Percentiles rank a stretch among this genome's conserved stretches.
Conservation (phyloP, 1,140 invertebrate species). For the Pinna nobilis region DNA sequence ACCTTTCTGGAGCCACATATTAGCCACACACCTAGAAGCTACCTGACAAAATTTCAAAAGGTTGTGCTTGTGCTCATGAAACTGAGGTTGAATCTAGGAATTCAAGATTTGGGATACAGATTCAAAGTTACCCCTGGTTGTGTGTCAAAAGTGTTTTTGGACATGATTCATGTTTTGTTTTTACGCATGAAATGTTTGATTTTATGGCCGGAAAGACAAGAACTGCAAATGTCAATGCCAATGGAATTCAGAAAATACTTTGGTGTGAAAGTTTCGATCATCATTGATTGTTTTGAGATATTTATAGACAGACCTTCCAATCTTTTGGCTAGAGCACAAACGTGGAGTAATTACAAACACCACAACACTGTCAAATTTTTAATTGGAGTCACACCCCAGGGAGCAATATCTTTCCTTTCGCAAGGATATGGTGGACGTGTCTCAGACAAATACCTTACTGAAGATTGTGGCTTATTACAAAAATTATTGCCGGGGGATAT, state of each 20-base stretch:
- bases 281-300: conserved; percentile 55
- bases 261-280: conserved; percentile 26
- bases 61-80: conserved; percentile 9
- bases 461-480: conserved; percentile 4
- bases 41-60: conserved; percentile 30
- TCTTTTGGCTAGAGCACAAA: conserved; percentile 16
- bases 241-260: conserved; percentile 42
- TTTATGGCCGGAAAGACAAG: conserved; percentile 31
- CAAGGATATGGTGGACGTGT: conserved; percentile 29
- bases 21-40: background rate
- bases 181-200: conserved; percentile 34
- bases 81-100: conserved; percentile 9
- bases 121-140: conserved; percentile 30
- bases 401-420: conserved; percentile 35
- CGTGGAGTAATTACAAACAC: conserved; percentile 32
- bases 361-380: conserved; percentile 22
- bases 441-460: conserved; percentile 28
- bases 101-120: conserved; percentile 29
- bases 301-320: conserved; percentile 48
- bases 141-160: conserved; percentile 25
- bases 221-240: conserved; percentile 37
- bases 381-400: conserved; percentile 35
- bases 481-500: conserved; percentile 31
- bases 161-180: conserved; percentile 37
- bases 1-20: conserved; percentile 8